Percentiles rank a stretch among this genome's conserved stretches.
Conservation (phyloP, 1,140 invertebrate species). For the Drosophila arawakana region DNA sequence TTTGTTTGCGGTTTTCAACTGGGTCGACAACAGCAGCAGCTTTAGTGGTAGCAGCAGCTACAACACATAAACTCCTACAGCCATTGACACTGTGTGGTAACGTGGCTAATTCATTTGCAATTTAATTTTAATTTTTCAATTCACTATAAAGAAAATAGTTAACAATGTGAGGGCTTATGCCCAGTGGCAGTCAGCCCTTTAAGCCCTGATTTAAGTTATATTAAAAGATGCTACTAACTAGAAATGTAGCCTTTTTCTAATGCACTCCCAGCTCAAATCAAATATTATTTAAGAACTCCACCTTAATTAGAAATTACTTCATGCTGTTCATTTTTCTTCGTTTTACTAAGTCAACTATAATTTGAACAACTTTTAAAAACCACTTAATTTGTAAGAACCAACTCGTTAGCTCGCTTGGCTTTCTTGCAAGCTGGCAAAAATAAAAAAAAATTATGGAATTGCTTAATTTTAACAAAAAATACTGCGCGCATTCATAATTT, state of each 20-base stretch:
- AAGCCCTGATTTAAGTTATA: too few relatives aligned
- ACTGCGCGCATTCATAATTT: constrained; percentile 64
- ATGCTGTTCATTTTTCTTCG: not conserved
- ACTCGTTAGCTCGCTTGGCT: constrained; percentile 23
- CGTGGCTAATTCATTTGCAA: constrained; percentile 31
- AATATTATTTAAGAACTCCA: too few relatives aligned
- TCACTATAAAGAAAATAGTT: not conserved
- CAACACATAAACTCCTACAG: constrained; percentile 8
- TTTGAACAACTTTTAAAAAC: not conserved
- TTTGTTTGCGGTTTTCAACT: constrained; percentile 46
- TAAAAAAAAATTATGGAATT: constrained; percentile 7
- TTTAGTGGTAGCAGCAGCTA: too few relatives aligned
- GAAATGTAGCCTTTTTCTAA: too few relatives aligned
- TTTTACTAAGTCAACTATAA: not conserved
- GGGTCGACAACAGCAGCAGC: constrained; percentile 23
- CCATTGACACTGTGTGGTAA: constrained; percentile 6
- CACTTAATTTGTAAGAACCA: not conserved
- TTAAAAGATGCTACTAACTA: too few relatives aligned
- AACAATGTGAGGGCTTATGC: not conserved
- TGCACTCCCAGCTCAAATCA: too few relatives aligned
- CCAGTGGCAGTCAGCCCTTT: too few relatives aligned
- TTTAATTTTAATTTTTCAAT: constrained; percentile 24
- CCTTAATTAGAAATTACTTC: not conserved
- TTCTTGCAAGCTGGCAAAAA: not conserved
- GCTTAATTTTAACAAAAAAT: constrained; percentile 19